Base-by-base conservation (phyloP, 2,113 vertebrate species). In the Oncorhynchus masou region DNA sequence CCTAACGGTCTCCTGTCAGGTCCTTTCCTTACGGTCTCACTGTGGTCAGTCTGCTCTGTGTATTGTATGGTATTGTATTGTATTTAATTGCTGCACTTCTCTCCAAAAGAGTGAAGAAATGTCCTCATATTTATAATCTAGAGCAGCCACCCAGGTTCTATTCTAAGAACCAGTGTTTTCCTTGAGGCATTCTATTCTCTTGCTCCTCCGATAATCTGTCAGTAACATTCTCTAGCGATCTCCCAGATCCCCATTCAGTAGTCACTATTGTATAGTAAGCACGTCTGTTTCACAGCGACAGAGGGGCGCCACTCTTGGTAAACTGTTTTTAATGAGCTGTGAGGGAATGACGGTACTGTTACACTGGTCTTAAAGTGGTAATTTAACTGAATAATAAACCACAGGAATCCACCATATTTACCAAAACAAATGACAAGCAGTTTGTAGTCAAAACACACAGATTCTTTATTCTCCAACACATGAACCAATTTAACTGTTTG, bases 181-280 rank as follows among this genome's bases (percentile, higher is more conserved):
- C 39, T 39, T 2, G 39, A 39, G 39, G 39, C 8, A 39, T 39
- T 34, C 1, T 19, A 54, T 54, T 54, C 3, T 78, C 7, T 51
- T 62, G 27, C 73, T 73, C 74, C 65, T 66, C 72, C 51, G 39
- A 62, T 54, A 73, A 59, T 82, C 22, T 59, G 31, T 5, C 51
- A 39, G 27, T 48, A 20, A 22, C 29, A 2, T 74, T 54, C 81
- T n/a, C 54, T 70, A 34, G 71, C 75, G 54, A 81, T 25, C 77
- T 66, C 66, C n/a, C 16, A 74, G 34, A 39, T 64, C 71, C 68
- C 51, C 51, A 19, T 20, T 57, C 16, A 29, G n/a, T 74, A 87
- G 70, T 74, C 65, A 76, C 59, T 25, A 24, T 71, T 51, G 51
- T 15, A 59, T 72, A n/a, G 24, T 72, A 59, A 59, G 25, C 54